Evolutionary conservation across 2,888 invertebrate genomes (phyloP).

Genomic region (Falcaria lacertinaria): DNA sequence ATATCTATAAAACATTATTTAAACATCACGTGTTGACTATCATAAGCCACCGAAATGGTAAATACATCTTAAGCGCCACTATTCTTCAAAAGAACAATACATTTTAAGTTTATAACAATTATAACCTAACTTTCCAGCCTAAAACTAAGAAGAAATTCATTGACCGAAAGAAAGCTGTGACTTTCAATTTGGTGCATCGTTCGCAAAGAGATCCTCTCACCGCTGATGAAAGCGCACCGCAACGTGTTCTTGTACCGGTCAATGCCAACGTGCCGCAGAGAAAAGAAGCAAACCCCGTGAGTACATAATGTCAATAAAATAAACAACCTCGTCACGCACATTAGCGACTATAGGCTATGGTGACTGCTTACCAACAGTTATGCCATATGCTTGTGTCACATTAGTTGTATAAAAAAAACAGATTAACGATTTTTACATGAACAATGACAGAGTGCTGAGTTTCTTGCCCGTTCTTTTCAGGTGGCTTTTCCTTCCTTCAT

Average conservation of each 20-base stretch:
- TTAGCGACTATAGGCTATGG: too few relatives aligned
- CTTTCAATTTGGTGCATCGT: conserved; percentile 95
- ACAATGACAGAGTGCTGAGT: too few relatives aligned
- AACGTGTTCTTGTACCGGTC: conserved; percentile 88
- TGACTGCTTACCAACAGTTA: too few relatives aligned
- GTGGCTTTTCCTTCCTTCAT: too few relatives aligned
- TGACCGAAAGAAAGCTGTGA: conserved; percentile 93
- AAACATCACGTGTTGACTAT: conserved; percentile 7
- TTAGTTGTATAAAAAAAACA: too few relatives aligned
- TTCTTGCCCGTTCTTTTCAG: too few relatives aligned
- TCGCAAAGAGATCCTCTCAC: conserved; percentile 95
- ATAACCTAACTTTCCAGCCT: conserved; percentile 69
- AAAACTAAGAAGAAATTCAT: conserved; percentile 91
- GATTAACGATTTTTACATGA: neutral
- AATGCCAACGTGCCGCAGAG: conserved; percentile 62
- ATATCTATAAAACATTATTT: too few relatives aligned
- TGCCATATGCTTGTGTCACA: too few relatives aligned
- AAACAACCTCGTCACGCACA: neutral
- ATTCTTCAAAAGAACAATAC: neutral
- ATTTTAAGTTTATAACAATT: conserved; percentile 4
- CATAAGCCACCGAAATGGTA: conserved; percentile 35
- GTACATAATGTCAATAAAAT: conserved; percentile 17
- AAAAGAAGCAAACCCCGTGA: conserved; percentile 63
- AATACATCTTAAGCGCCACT: neutral
- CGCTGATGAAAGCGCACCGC: conserved; percentile 93